Evolutionary conservation across 2,797 vertebrate genomes (phyloP).

Genomic region (Sebastes trivittatus): DNA sequence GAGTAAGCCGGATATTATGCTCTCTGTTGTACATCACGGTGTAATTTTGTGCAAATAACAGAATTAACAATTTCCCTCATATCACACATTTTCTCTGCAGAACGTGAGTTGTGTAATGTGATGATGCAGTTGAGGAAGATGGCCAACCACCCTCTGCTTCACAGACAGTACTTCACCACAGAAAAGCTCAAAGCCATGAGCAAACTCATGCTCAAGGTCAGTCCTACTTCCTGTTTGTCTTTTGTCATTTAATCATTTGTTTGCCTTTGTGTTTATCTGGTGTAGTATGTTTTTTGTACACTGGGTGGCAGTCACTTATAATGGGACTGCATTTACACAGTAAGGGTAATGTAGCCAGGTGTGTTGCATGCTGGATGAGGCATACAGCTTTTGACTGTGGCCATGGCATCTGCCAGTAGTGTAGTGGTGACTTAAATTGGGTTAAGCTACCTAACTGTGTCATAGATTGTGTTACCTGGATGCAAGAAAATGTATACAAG

Average conservation of each 20-base stretch:
- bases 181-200: slow-evolving; percentile 94
- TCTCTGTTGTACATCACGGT: background rate
- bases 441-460: background rate
- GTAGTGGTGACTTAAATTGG: no score
- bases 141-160: slow-evolving; percentile 97
- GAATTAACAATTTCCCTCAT: background rate
- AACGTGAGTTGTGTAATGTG: slow-evolving; percentile 89
- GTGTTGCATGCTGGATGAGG: background rate
- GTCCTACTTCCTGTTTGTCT: background rate
- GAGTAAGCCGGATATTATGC: slow-evolving; percentile 78
- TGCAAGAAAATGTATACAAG: accelerated
- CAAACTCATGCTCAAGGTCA: slow-evolving; percentile 94
- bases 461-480: background rate
- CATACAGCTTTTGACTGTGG: no score
- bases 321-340: background rate
- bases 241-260: background rate
- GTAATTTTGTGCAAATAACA: background rate
- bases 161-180: slow-evolving; percentile 91
- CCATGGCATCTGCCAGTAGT: no score
- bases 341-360: background rate
- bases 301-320: background rate
- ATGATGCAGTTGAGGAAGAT: slow-evolving; percentile 99
- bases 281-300: background rate
- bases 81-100: slow-evolving; percentile 64
- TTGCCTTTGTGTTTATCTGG: background rate